Conservation (phyloP, 2,797 vertebrate genomes). For the Epinephelus coioides region DNA sequence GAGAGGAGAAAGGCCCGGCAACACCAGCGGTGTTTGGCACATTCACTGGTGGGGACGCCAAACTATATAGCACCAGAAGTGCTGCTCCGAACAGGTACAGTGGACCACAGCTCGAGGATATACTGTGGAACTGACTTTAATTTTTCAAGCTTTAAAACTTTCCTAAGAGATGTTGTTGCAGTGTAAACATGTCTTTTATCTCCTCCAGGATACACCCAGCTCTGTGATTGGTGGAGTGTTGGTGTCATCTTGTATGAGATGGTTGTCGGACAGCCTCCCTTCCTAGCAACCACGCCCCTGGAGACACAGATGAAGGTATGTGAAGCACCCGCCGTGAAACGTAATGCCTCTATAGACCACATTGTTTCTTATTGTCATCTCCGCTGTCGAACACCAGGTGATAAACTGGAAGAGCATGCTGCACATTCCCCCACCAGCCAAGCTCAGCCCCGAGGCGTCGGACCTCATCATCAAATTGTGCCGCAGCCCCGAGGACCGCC, state of each 20-base stretch:
- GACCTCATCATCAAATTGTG: constrained; percentile 96
- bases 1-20: constrained; percentile 95
- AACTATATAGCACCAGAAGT: constrained; percentile 99
- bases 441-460: constrained; percentile 94
- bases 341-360: background rate
- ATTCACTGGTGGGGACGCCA: constrained; percentile 97
- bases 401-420: constrained; percentile 97
- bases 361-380: constrained; percentile 2
- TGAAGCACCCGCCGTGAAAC: constrained; percentile 26
- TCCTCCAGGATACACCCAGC: constrained; percentile 93
- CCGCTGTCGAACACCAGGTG: constrained; percentile 85
- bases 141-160: background rate
- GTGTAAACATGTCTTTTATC: background rate
- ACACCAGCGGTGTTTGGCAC: constrained; percentile 96
- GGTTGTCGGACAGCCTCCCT: constrained; percentile 97
- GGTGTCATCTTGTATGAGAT: constrained; percentile 99
- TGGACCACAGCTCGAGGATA: background rate
- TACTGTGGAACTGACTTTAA: background rate
- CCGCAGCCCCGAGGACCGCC: constrained; percentile 94
- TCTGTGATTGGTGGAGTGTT: constrained; percentile 99
- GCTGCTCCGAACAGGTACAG: constrained; percentile 92
- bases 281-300: constrained; percentile 94
- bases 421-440: constrained; percentile 93
- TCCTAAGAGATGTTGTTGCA: background rate
- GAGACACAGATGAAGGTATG: constrained; percentile 98